Evolutionary conservation across 2,797 vertebrate genomes (phyloP).

Genomic region (Neolamprologus multifasciatus): DNA sequence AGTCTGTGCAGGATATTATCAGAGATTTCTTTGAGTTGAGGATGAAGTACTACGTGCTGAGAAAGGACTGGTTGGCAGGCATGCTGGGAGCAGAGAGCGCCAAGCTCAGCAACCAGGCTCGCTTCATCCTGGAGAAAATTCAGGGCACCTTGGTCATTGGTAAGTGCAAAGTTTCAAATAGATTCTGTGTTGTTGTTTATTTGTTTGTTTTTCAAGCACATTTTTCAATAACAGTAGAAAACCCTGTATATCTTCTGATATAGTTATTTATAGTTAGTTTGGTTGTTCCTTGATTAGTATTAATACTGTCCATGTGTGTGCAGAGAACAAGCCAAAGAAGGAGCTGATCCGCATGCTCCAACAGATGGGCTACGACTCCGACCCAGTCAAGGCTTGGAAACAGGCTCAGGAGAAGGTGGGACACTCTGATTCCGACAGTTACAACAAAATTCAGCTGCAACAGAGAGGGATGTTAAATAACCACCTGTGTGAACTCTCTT

Average conservation of each 20-base stretch:
- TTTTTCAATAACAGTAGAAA: neutral
- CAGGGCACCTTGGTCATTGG: conserved; percentile 91
- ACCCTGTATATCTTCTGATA: too few relatives aligned
- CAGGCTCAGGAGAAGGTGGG: conserved; percentile 87
- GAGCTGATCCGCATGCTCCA: conserved; percentile 90
- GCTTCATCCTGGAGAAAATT: conserved; percentile 98
- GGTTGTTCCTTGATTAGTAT: neutral
- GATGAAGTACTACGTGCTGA: conserved; percentile 87
- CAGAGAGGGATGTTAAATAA: neutral
- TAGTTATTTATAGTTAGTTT: neutral
- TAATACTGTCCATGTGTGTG: neutral
- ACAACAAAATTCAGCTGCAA: neutral
- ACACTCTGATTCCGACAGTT: neutral
- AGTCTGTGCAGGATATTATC: conserved; percentile 84
- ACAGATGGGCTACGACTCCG: conserved; percentile 92
- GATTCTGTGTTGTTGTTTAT: neutral
- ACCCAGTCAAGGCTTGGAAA: conserved; percentile 95
- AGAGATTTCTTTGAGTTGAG: conserved; percentile 91
- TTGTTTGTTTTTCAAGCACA: neutral
- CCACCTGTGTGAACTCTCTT: neutral
- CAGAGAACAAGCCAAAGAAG: conserved; percentile 98
- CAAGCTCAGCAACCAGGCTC: conserved; percentile 93
- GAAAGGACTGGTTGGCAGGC: conserved; percentile 93
- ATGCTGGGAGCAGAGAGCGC: conserved; percentile 89
- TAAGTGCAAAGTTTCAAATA: conserved; percentile 51